Conservation (phyloP, 2,797 vertebrate genomes). For the Liparis tanakae region DNA sequence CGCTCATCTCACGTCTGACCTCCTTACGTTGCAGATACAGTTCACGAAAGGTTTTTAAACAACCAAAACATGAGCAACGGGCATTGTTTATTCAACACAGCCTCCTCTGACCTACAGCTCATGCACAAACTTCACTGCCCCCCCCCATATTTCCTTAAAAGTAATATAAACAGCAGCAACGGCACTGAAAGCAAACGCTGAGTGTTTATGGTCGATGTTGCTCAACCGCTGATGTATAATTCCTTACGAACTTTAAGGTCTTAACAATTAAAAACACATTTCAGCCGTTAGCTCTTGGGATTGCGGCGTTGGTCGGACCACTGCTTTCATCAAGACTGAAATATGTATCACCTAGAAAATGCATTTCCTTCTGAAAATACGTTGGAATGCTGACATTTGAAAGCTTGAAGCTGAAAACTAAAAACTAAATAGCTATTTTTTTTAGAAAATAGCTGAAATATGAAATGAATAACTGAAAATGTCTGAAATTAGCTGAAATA, state of each 20-base stretch:
- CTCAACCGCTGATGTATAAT: background rate
- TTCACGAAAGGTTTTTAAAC: conserved; percentile 29
- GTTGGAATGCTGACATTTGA: no score
- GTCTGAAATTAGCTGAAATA: no score
- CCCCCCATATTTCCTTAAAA: conserved; percentile 30
- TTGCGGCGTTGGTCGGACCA: background rate
- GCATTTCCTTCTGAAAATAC: no score
- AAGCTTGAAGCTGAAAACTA: no score
- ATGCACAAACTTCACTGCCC: background rate
- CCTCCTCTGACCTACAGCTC: conserved; percentile 21
- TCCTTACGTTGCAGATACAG: conserved; percentile 24
- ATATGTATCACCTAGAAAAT: no score
- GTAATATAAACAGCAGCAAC: conserved; percentile 61
- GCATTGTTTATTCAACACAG: conserved; percentile 14
- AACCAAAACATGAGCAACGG: conserved; percentile 41
- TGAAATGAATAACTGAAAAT: no score
- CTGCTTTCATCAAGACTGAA: background rate
- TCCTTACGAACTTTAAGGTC: background rate
- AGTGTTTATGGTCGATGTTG: conserved; percentile 54
- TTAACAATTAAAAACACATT: background rate
- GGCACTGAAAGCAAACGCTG: conserved; percentile 45
- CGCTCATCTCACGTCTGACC: conserved; percentile 33
- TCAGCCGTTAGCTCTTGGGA: background rate
- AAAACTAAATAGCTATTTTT: no score
- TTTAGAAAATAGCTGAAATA: no score